These are phyloP conservation scores for Amphimedon queenslandica DNA, from an alignment of 37 sponge, comb jelly and placozoan species.

Conservation along the genomic window DNA sequence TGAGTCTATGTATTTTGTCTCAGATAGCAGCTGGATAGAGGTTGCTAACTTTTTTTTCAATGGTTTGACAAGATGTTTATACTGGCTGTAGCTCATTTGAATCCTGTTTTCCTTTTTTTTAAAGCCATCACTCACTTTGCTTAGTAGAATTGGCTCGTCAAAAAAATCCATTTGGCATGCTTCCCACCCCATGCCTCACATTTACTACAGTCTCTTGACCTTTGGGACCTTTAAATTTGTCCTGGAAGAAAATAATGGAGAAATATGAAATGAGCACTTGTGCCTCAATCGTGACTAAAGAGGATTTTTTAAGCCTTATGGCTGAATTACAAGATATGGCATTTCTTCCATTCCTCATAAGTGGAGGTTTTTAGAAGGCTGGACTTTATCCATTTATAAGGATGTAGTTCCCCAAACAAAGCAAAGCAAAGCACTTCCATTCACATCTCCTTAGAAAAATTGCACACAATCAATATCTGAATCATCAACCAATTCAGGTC, in stretches of 20 bases:
- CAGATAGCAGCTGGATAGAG: conserved; percentile 66
- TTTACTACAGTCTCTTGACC: conserved; percentile 39
- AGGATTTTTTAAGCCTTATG: conserved; percentile 30
- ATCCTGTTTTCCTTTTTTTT: conserved; percentile 47
- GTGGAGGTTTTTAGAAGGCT: conserved; percentile 26
- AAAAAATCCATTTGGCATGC: conserved; percentile 29
- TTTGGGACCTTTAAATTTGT: conserved; percentile 31
- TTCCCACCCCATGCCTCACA: conserved; percentile 51
- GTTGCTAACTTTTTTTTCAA: conserved; percentile 14
- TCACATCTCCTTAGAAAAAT: no score
- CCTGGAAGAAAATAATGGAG: conserved; percentile 44
- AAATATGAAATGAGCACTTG: conserved; percentile 22
- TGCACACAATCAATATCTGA: no score
- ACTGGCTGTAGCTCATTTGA: conserved; percentile 26
- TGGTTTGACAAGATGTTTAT: conserved; percentile 43
- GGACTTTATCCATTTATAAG: conserved; percentile 26
- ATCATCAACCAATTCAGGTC: no score
- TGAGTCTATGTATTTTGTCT: no score
- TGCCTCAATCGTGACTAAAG: conserved; percentile 33
- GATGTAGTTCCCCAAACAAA: conserved; percentile 23
- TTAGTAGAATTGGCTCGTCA: conserved; percentile 19
- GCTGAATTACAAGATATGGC: conserved; percentile 17
- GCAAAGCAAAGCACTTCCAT: conserved; percentile 22
- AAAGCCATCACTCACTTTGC: conserved; percentile 44
- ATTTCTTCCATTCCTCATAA: conserved; percentile 12